These are phyloP conservation scores for Mythimna vitellina DNA, from an alignment of 2,888 invertebrate genomes.

Conservation along the genomic window DNA sequence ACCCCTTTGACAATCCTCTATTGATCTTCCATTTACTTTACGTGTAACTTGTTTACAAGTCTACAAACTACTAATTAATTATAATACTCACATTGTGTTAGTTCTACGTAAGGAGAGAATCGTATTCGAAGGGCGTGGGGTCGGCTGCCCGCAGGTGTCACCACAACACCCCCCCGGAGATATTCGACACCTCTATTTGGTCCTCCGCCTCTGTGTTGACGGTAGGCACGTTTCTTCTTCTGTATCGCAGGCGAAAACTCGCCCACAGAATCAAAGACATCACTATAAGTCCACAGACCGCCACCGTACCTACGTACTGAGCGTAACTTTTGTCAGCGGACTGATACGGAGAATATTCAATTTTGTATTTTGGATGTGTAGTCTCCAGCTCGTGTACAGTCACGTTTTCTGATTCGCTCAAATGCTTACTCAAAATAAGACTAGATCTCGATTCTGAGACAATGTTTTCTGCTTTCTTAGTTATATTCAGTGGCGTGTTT, in stretches of 20 bases:
- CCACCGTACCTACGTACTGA: constrained; percentile 89
- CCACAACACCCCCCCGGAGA: constrained; percentile 93
- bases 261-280: constrained; percentile 90
- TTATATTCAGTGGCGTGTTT: constrained; percentile 79
- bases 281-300: constrained; percentile 90
- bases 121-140: constrained; percentile 91
- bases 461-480: constrained; percentile 64
- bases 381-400: constrained; percentile 70
- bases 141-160: constrained; percentile 92
- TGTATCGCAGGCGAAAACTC: constrained; percentile 83
- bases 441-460: constrained; percentile 65
- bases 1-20: constrained; percentile 39
- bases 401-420: constrained; percentile 70
- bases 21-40: constrained; percentile 29
- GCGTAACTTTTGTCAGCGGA: constrained; percentile 78
- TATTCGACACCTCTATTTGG: constrained; percentile 92
- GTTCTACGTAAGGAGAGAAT: constrained; percentile 90
- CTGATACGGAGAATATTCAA: constrained; percentile 83
- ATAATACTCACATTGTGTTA: constrained; percentile 81
- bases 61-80: constrained; percentile 29
- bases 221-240: constrained; percentile 79
- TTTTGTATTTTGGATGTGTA: constrained; percentile 78
- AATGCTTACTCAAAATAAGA: constrained; percentile 65
- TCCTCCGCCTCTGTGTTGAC: constrained; percentile 78
- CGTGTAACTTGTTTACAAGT: constrained; percentile 9